Percentiles rank a stretch among this genome's conserved stretches.
phyloP scores from a whole-genome alignment of 2,113 vertebrate species.

The Microcebus ravelobensis region DNA sequence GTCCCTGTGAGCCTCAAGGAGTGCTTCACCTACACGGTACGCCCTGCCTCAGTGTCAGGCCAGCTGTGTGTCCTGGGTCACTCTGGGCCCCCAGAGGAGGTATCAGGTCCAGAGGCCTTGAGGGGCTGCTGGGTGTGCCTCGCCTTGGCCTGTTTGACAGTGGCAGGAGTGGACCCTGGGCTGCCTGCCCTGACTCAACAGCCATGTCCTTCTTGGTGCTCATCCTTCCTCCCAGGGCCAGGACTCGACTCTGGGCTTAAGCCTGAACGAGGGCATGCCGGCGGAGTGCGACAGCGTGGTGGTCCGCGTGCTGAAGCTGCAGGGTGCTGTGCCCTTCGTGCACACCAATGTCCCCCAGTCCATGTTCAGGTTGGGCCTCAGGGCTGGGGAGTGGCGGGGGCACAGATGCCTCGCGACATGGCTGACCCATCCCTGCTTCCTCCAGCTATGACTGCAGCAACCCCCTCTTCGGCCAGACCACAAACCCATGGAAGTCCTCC shows the following conservation, averaged over 20 bases:
- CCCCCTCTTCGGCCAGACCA: slow-evolving; percentile 83
- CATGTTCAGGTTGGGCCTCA: slow-evolving; percentile 87
- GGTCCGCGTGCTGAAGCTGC: slow-evolving; percentile 92
- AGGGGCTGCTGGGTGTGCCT: not conserved
- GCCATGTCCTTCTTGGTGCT: not conserved
- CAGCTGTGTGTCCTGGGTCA: not conserved
- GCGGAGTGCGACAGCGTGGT: slow-evolving; percentile 88
- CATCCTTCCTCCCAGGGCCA: slow-evolving; percentile 83
- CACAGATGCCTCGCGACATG: not conserved
- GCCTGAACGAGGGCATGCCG: slow-evolving; percentile 85
- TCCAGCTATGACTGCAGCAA: slow-evolving; percentile 87
- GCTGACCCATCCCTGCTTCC: not conserved
- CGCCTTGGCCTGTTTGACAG: not conserved
- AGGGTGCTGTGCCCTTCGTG: slow-evolving; percentile 95
- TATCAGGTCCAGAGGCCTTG: not conserved
- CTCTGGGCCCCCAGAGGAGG: not conserved
- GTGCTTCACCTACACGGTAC: slow-evolving; percentile 89
- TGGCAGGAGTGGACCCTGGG: not conserved
- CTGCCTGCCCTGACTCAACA: not conserved
- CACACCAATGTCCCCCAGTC: slow-evolving; percentile 95
- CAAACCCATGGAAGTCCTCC: slow-evolving; percentile 81
- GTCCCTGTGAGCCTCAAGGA: slow-evolving; percentile 95
- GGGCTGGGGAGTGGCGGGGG: not conserved
- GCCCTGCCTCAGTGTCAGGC: not conserved
- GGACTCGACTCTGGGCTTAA: slow-evolving; percentile 88